Percentiles rank a stretch among this genome's conserved stretches.
These are phyloP conservation scores for Eriosoma lanigerum DNA, from an alignment of 1,140 invertebrate genomes.

Conservation along the genomic window DNA sequence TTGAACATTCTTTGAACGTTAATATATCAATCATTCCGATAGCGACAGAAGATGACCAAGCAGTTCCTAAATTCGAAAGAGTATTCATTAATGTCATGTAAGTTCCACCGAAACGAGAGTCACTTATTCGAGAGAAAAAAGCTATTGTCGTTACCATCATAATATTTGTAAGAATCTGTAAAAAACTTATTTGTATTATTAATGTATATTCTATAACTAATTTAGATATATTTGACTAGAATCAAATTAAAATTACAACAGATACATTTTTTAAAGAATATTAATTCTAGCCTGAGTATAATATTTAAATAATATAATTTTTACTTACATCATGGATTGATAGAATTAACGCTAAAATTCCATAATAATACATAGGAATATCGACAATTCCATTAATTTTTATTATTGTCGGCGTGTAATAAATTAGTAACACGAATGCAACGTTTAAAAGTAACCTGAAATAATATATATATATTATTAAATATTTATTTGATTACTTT, in stretches of 20 bases:
- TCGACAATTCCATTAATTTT: neutral
- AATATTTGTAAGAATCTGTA: conserved; percentile 60
- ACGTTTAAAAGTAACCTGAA: neutral
- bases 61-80: conserved; percentile 91
- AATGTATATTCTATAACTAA: neutral
- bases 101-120: conserved; percentile 92
- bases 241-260: too few species aligned
- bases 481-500: too few species aligned
- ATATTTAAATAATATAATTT: neutral
- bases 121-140: conserved; percentile 84
- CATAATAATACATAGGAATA: conserved; percentile 13
- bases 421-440: neutral
- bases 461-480: conserved; percentile 37
- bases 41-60: conserved; percentile 91
- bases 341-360: neutral
- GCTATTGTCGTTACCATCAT: conserved; percentile 81
- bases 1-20: conserved; percentile 75
- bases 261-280: too few species aligned
- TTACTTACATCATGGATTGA: neutral
- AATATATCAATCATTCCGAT: conserved; percentile 89
- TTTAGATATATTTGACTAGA: neutral
- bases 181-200: too few species aligned
- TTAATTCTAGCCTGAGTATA: too few species aligned
- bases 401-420: conserved; percentile 13
- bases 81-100: conserved; percentile 99